Conservation (phyloP, 2,888 invertebrate genomes). For the Ophioninae sp. region DNA sequence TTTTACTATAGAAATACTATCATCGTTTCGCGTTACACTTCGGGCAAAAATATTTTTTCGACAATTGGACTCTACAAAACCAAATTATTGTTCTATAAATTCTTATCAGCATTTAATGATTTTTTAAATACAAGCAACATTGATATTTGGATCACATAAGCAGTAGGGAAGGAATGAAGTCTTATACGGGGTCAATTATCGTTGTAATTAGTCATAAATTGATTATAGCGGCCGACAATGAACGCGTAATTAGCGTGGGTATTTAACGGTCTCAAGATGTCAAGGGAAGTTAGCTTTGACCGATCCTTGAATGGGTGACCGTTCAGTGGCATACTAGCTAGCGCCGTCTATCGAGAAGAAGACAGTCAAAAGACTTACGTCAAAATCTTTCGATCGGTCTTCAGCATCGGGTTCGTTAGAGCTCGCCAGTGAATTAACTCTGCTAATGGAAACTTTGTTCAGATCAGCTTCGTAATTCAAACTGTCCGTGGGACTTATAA, state of each 20-base stretch:
- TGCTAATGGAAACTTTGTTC: conserved; percentile 70
- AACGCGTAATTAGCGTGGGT: too few relatives aligned
- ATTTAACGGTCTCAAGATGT: too few relatives aligned
- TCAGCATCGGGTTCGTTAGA: conserved; percentile 70
- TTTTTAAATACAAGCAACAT: neutral
- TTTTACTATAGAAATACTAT: neutral
- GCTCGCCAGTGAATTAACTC: conserved; percentile 73
- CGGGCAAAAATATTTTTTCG: neutral
- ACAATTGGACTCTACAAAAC: neutral
- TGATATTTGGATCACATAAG: neutral
- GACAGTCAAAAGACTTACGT: conserved; percentile 68
- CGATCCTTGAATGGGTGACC: too few relatives aligned
- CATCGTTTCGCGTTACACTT: neutral
- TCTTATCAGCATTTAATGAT: neutral
- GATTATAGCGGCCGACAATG: neutral
- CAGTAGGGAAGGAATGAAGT: neutral
- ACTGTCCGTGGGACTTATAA: conserved; percentile 78
- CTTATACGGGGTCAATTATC: neutral
- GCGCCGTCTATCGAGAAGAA: neutral
- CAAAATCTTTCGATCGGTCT: conserved; percentile 72
- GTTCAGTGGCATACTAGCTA: too few relatives aligned
- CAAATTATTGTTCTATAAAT: neutral
- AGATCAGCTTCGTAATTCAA: conserved; percentile 73
- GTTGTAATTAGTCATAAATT: neutral
- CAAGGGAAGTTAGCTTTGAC: too few relatives aligned